These are phyloP conservation scores for Tupaia chinensis DNA, from an alignment of 2,113 vertebrate genomes.

Conservation along the genomic window DNA sequence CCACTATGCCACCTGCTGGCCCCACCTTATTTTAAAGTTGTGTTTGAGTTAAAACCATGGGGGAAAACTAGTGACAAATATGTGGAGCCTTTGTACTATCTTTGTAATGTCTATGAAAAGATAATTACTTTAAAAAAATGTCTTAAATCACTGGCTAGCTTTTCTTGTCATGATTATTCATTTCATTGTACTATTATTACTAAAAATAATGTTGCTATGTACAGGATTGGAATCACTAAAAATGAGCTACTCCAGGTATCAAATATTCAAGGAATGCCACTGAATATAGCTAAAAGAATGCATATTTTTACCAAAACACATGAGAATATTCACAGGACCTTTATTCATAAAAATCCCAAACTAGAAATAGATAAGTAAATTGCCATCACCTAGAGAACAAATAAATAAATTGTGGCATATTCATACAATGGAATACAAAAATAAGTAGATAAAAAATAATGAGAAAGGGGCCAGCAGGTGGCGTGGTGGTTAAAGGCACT, in stretches of 20 bases:
- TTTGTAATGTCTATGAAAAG: not conserved
- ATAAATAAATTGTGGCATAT: not conserved
- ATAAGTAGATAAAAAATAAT: not conserved
- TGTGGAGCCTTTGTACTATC: not conserved
- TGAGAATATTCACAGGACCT: not conserved
- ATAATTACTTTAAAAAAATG: not conserved
- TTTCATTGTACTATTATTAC: conserved; percentile 13
- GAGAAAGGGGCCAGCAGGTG: no score
- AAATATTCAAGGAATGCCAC: not conserved
- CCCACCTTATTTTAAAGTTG: not conserved
- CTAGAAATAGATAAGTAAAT: not conserved
- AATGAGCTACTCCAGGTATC: not conserved
- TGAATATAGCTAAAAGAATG: not conserved
- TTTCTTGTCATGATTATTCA: not conserved
- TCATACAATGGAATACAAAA: not conserved
- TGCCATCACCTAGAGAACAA: not conserved
- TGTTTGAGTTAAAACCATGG: not conserved
- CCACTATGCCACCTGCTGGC: no score
- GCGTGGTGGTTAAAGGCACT: no score
- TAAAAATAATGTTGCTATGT: conserved; percentile 7
- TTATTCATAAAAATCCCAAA: not conserved
- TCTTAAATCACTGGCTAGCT: not conserved
- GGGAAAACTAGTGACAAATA: not conserved
- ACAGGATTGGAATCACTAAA: not conserved
- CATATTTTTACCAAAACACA: not conserved